Percentiles rank a stretch among this genome's conserved stretches.
Evolutionary conservation across 2,888 invertebrate species (phyloP).

Genomic region (Heterodera filipjevi): DNA sequence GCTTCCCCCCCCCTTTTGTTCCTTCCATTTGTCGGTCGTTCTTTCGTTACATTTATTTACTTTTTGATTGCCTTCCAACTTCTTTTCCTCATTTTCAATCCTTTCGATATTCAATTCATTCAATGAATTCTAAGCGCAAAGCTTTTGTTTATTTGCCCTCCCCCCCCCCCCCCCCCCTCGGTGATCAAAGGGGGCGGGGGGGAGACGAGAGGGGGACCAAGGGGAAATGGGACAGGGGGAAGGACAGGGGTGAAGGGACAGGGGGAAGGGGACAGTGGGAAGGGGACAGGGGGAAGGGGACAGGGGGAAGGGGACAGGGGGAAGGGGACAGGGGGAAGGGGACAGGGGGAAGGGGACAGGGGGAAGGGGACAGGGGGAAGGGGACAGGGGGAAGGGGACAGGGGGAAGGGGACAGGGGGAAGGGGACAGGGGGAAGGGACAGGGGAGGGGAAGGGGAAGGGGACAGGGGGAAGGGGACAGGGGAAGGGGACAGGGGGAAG

Average conservation of each 20-base stretch:
- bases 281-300: no score
- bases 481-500: no score
- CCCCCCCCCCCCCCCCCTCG: neutral
- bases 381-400: no score
- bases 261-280: neutral
- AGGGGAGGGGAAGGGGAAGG: neutral
- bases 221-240: neutral
- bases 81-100: neutral
- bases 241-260: no score
- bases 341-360: no score
- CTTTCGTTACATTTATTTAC: neutral
- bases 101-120: neutral
- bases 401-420: neutral
- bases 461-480: no score
- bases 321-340: no score
- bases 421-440: neutral
- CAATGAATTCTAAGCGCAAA: conserved; percentile 20
- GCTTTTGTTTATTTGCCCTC: conserved; percentile 30
- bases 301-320: no score
- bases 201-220: neutral
- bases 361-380: no score
- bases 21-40: neutral
- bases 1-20: neutral
- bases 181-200: neutral
- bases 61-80: neutral